phyloP scores from a whole-genome alignment of 2,113 vertebrate species.

The Tamias sibiricus region DNA sequence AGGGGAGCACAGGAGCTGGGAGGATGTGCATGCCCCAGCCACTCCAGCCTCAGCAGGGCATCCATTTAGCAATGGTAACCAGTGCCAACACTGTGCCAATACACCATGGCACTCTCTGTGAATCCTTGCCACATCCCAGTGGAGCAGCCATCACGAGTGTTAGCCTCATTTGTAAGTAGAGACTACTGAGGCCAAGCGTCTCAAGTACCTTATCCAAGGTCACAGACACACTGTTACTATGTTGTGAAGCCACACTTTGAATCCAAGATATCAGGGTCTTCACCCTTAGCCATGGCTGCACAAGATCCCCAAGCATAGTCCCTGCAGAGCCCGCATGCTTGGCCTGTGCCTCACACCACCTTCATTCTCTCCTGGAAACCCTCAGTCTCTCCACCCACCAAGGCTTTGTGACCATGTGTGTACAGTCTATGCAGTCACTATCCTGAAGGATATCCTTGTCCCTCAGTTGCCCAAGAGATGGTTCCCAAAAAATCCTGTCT shows the following conservation, averaged over 20 bases:
- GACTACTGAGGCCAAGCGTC: not conserved
- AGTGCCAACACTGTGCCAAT: rapidly evolving
- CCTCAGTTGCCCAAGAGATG: not conserved
- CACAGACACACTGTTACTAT: not conserved
- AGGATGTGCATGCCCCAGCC: not conserved
- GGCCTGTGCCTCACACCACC: not conserved
- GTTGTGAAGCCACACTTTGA: not conserved
- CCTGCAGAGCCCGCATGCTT: not conserved
- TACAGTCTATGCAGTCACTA: not conserved
- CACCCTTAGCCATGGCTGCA: not conserved
- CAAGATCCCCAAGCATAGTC: not conserved
- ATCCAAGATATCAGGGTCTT: not conserved
- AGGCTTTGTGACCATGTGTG: not conserved
- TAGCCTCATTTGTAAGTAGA: not conserved
- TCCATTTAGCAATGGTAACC: not conserved
- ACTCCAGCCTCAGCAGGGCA: not conserved
- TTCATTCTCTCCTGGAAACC: not conserved
- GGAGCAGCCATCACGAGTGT: no score
- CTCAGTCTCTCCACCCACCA: no score
- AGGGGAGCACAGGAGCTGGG: not conserved
- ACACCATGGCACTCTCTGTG: rapidly evolving
- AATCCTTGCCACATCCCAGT: not conserved
- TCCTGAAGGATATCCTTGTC: not conserved
- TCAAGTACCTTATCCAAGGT: not conserved
- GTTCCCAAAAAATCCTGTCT: not conserved